Percentiles rank a stretch among this genome's conserved stretches.
Evolutionary conservation across 2,888 invertebrate species (phyloP).

Genomic region (Drosophila leonis): DNA sequence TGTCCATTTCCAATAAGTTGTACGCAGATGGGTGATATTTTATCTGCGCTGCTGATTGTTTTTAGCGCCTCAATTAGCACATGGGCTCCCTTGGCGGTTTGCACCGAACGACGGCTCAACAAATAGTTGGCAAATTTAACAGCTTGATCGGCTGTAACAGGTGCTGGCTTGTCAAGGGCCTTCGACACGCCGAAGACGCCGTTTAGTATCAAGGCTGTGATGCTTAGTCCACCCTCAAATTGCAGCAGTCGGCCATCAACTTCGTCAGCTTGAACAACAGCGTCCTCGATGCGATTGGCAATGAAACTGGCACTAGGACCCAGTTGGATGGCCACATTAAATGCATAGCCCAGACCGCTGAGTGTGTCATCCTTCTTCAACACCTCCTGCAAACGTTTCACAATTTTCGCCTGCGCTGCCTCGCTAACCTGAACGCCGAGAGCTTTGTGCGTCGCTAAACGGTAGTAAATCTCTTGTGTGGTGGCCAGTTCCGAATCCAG

Average conservation of each 20-base stretch:
- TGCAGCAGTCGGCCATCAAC: constrained; percentile 94
- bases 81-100: constrained; percentile 93
- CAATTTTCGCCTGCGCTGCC: constrained; percentile 89
- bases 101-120: constrained; percentile 94
- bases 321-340: constrained; percentile 92
- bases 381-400: constrained; percentile 90
- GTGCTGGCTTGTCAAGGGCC: constrained; percentile 88
- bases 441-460: constrained; percentile 89
- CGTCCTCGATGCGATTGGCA: constrained; percentile 94
- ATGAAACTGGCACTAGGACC: constrained; percentile 88
- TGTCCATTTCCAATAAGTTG: constrained; percentile 92
- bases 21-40: constrained; percentile 93
- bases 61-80: constrained; percentile 92
- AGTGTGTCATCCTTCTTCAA: constrained; percentile 94
- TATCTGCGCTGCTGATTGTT: constrained; percentile 87
- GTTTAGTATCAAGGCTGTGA: constrained; percentile 89
- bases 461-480: constrained; percentile 91
- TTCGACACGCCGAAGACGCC: constrained; percentile 88
- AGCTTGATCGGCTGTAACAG: constrained; percentile 91
- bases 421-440: constrained; percentile 89
- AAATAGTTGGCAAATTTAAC: constrained; percentile 96
- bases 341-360: constrained; percentile 92
- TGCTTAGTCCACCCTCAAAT: constrained; percentile 96
- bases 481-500: constrained; percentile 89
- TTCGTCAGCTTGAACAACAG: constrained; percentile 98